Evolutionary conservation across 2,888 invertebrate species (phyloP).

Genomic region (Anoplius nigerrimus): DNA sequence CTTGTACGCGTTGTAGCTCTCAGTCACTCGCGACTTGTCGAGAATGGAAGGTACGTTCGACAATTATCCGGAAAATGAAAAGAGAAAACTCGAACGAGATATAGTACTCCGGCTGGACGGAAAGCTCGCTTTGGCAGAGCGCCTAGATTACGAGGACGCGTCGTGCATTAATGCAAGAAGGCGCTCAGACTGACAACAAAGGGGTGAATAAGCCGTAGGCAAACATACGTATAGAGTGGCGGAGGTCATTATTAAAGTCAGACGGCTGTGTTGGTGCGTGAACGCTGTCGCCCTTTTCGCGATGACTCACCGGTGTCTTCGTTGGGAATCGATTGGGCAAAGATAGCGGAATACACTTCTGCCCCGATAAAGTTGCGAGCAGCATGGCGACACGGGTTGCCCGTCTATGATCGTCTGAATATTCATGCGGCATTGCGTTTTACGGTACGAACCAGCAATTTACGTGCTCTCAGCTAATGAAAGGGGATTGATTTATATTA

Average conservation of each 20-base stretch:
- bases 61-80: constrained; percentile 39
- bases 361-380: background rate
- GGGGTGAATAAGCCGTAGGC: constrained; percentile 39
- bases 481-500: too few relatives aligned
- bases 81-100: constrained; percentile 16
- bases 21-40: background rate
- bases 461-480: too few relatives aligned
- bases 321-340: background rate
- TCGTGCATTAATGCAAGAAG: constrained; percentile 46
- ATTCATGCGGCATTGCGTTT: too few relatives aligned
- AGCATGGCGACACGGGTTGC: background rate
- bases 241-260: constrained; percentile 19
- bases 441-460: too few relatives aligned
- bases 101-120: constrained; percentile 1
- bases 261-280: too few relatives aligned
- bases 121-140: constrained; percentile 41
- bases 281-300: background rate
- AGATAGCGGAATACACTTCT: constrained; percentile 3
- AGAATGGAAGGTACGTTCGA: constrained; percentile 11
- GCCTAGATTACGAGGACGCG: constrained; percentile 42
- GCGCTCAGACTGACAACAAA: constrained; percentile 35
- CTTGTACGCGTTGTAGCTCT: constrained; percentile 6
- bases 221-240: constrained; percentile 27
- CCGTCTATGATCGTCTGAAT: too few relatives aligned
- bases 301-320: background rate